Percentiles rank a stretch among this genome's conserved stretches.
These are phyloP conservation scores for Manacus vitellinus DNA, from an alignment of 2,113 vertebrate genomes.

Conservation along the genomic window DNA sequence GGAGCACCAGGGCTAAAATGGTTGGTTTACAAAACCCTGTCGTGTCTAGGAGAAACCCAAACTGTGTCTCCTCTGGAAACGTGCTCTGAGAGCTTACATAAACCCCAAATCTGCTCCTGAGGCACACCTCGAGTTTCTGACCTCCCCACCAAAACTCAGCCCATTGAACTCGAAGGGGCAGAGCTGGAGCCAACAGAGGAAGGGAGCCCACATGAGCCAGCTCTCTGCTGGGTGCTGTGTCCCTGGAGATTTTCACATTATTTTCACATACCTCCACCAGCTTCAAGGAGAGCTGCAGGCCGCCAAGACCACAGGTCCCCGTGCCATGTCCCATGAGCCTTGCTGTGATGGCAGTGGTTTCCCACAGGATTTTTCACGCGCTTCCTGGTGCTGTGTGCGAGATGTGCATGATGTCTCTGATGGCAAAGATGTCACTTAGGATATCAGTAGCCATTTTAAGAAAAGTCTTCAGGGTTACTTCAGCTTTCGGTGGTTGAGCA, in stretches of 20 bases:
- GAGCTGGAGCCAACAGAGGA: neutral
- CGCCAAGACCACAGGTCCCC: fast-evolving
- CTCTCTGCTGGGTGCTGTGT: neutral
- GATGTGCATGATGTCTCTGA: neutral
- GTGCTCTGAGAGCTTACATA: fast-evolving
- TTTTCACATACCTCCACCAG: neutral
- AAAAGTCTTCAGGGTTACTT: neutral
- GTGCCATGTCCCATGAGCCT: neutral
- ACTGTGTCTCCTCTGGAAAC: fast-evolving
- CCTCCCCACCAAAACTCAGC: neutral
- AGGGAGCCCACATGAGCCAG: neutral
- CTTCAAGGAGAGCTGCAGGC: neutral
- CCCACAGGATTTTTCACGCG: neutral
- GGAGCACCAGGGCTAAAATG: neutral
- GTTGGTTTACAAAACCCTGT: neutral
- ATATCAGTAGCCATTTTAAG: neutral
- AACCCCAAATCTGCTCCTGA: neutral
- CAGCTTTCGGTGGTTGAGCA: neutral
- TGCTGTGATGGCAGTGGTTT: neutral
- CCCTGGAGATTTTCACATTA: neutral
- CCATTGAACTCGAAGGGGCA: fast-evolving
- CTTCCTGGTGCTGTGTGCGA: fast-evolving
- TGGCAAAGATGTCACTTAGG: neutral
- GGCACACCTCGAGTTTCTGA: neutral
- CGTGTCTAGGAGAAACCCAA: neutral